Evolutionary conservation across 1,140 invertebrate genomes (phyloP), one percentile per base, ranked within the genome.

Genomic region (Polyergus mexicanus): DNA sequence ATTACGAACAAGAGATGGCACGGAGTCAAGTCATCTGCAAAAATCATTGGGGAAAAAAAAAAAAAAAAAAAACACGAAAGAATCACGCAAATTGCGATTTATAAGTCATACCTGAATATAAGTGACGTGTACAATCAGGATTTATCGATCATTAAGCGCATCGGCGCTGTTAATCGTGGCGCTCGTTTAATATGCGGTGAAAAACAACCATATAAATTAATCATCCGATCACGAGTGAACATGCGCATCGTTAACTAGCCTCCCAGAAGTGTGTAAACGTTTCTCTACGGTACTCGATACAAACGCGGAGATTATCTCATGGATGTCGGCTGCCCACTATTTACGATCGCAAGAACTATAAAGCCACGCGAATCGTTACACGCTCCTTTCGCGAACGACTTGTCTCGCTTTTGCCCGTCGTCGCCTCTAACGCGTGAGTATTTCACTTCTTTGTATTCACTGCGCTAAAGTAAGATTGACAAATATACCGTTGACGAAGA

Each of bases 271-370:
- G 19, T 47, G 38, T 77, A 77, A 77, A 19, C 28, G 75, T 11
- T 65, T 77, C 75, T 65, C 41, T 28, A 77, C 19, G 60, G 19
- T 77, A n/a, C 58, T 77, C 75, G 60, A 77, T 77, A 65, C 75
- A 77, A 77, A 77, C 60, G 41, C 60, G 25, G 28, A 51, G 47
- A 41, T 77, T 65, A 35, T 41, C 60, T 65, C 60, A 65, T 60
- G 75, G 25, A 51, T 77, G 75, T 77, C 75, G 41, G 19, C 25
- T 63, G 38, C 22, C 58, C 47, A 35, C 25, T 81, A 81, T 81
- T 81, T 81, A 81, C 32, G 77, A 71, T 71, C 77, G 77, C 77
- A 81, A 81, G 54, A 81, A 71, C 44, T 81, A 81, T 68, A 81
- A 68, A 71, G 51, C 77, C 28, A 80, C 44, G 28, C 77, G 63